These are phyloP conservation scores for Melanerpes formicivorus DNA, from an alignment of 2,113 vertebrate genomes.

Conservation along the genomic window DNA sequence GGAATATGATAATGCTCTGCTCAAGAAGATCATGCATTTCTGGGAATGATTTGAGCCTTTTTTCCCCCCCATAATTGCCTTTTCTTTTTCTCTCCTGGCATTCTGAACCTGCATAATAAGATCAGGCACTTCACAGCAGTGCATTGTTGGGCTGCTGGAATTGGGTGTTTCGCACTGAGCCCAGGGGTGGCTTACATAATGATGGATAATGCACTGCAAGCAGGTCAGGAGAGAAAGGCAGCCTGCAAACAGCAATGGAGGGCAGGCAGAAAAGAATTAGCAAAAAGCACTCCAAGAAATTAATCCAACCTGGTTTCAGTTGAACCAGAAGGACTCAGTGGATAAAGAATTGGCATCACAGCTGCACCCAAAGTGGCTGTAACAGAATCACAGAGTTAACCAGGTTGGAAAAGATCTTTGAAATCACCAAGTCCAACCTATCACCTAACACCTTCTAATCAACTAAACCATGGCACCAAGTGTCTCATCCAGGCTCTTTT, in stretches of 20 bases:
- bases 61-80: slow-evolving; percentile 33
- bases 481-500: too few relatives aligned
- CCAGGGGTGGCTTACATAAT: slow-evolving; percentile 12
- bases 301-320: slow-evolving; percentile 12
- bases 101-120: slow-evolving; percentile 53
- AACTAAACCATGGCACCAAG: too few relatives aligned
- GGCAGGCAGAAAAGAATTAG: slow-evolving; percentile 30
- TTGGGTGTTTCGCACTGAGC: background rate
- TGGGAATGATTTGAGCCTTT: slow-evolving; percentile 34
- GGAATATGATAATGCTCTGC: slow-evolving; percentile 20
- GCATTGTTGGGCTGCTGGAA: slow-evolving; percentile 21
- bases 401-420: too few relatives aligned
- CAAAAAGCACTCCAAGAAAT: slow-evolving; percentile 64
- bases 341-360: too few relatives aligned
- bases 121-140: slow-evolving; percentile 27
- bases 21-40: slow-evolving; percentile 14
- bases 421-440: too few relatives aligned
- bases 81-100: slow-evolving; percentile 59
- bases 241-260: slow-evolving; percentile 31
- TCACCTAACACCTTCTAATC: too few relatives aligned
- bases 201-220: slow-evolving; percentile 35
- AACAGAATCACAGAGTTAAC: too few relatives aligned
- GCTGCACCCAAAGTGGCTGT: too few relatives aligned
- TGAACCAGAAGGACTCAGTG: background rate
- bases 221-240: slow-evolving; percentile 51